Evolutionary conservation across 2,113 vertebrate species (phyloP), one percentile per base, ranked within the genome.

Genomic region (Gasterosteus nipponicus): DNA sequence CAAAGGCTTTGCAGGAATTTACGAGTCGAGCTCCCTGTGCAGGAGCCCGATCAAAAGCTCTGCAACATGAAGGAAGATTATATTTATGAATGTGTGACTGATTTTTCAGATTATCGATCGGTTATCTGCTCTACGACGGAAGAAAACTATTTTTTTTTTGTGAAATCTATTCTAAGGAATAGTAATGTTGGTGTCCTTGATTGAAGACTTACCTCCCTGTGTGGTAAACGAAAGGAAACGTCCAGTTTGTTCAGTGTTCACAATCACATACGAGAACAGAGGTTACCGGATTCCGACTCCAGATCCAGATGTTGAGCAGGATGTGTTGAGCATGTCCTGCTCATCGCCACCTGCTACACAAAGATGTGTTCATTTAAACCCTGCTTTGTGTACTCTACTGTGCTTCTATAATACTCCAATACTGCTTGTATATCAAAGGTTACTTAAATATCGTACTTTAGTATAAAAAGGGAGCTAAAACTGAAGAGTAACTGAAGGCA

Each of bases 291-390:
- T 57, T 42, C 64, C 14, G 53, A 66, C 18, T 41, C 44, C 51
- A 29, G 61, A 66, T 22, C 69, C 39, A 31, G 84, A 41, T 81
- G 80, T 71, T 54, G 22, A 73, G 59, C 12, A 7, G 87, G 91
- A 87, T 91, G 85, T 94, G 93, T 92, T 94, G 94, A 94, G 71
- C 93, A 85, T 75, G 86, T 93, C 92, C 91, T 58, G 49, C 79
- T 71, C 57, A 62, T 82, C 22, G 7, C 69, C 61, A 41, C 62
- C 58, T 78, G 85, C 82, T 89, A 58, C 46, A 56, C 67, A 49
- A 71, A 66, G 81, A 80, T 81, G 74, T 63, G 73, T 47, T 93
- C 81, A 94, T 88, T 93, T 91, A 91, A 93, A 86, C 78, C 44
- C 22, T 64, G 57, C 78, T 49, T 81, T 51, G 80, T 84, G 61